Base-by-base conservation (phyloP, 2,113 vertebrate genomes). In the Hypanus sabinus region DNA sequence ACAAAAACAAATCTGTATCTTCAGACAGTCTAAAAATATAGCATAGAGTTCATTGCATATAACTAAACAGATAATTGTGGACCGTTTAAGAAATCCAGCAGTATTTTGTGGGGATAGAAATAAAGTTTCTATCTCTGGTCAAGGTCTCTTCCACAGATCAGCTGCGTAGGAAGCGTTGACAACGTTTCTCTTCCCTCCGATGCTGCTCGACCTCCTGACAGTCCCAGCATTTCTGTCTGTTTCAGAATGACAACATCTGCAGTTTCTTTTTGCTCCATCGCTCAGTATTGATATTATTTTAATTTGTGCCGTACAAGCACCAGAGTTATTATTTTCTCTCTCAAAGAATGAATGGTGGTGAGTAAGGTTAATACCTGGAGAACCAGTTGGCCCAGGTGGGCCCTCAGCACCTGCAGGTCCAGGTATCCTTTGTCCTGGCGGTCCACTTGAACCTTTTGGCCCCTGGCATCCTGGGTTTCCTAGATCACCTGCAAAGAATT, bases 391-490 rank as follows among this genome's bases (percentile, higher is more conserved):
- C 30, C 91, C 91, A 71, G 18, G 33, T 24, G 70, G 33, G 38
- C 91, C 91, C 71, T 93, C 91, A 73, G 5, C 22, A 75, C 91
- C 91, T 75, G 12, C 4, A 93, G 36, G 22, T 27, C 91, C 91
- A 93, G 36, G 22, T 73, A 46, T 38, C 0, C 70, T 70, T 93
- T 4, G 73, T 46, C 68, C 91, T 75, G 9, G 70, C 30, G 0
- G 70, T 75, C 91, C 91, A 27, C 70, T 68, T 93, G 9, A 24
- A 73, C 91, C 91, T 46, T 20, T 55, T 73, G 91, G 36, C 91
- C 91, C 91, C 38, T 8, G 68, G 71, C 2, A 1, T 27, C 91
- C 91, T 70, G 11, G 20, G 27, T 27, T 27, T 55, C 91, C 91
- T 27, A 27, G 91, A 1, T 93, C 70, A 93, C 91, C 91, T 93